A percentile compares a stretch with the other conserved stretches of the same genome.
Evolutionary conservation across 2,888 invertebrate genomes (phyloP).

Genomic region (Temnothorax rugatulus): DNA sequence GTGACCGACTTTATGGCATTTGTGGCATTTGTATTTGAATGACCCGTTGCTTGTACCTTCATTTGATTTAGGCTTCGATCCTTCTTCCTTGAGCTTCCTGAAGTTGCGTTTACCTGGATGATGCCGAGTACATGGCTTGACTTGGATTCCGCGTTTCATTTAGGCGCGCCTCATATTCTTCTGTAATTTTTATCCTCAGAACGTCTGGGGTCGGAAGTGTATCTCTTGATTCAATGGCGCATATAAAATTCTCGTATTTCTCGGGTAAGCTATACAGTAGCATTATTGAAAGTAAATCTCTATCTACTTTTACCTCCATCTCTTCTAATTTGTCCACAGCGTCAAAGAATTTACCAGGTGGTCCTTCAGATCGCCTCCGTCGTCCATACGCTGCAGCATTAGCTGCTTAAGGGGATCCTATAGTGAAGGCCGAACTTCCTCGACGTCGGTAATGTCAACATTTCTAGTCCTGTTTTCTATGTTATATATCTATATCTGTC

Average conservation of each 20-base stretch:
- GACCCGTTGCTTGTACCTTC: too few relatives aligned
- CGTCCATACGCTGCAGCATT: constrained; percentile 8
- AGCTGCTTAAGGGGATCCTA: too few relatives aligned
- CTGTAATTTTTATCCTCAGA: neutral
- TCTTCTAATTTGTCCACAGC: constrained; percentile 16
- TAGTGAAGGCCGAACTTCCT: too few relatives aligned
- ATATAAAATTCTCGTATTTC: too few relatives aligned
- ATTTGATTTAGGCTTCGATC: too few relatives aligned
- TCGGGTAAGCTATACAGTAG: neutral
- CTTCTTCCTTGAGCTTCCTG: too few relatives aligned
- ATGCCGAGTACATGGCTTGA: too few relatives aligned
- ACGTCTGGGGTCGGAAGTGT: neutral
- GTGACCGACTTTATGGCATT: neutral
- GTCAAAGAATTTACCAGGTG: constrained; percentile 22
- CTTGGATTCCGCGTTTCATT: neutral
- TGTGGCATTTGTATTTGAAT: neutral
- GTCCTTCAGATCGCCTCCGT: neutral
- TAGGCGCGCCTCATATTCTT: neutral
- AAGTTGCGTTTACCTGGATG: too few relatives aligned
- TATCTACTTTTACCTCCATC: neutral
- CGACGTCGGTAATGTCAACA: too few relatives aligned
- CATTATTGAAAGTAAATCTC: neutral
- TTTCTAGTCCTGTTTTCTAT: too few relatives aligned
- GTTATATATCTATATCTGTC: too few relatives aligned
- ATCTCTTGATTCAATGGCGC: neutral